Evolutionary conservation across 2,888 invertebrate species (phyloP), one percentile per base, ranked within the genome.

Genomic region (Chromoteleia sp.): DNA sequence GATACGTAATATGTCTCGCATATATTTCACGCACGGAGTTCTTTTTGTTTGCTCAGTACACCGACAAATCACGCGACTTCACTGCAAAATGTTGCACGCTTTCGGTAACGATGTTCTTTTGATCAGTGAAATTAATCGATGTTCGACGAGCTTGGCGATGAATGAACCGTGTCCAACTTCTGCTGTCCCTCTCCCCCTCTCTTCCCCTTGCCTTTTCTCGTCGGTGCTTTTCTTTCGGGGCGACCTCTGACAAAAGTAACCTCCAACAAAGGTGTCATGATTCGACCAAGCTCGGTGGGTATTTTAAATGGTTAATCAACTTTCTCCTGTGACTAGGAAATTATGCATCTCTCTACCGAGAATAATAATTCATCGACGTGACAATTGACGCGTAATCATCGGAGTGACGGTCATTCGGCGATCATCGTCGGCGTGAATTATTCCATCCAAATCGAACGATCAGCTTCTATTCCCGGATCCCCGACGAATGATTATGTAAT

Each of bases 311-410:
- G 36, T 56, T 68, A 75, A 81, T 81, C 8, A 68, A 70, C 58
- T 80, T 74, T 65, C 71, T 75, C 65, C 54, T 68, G 59, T 65
- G 65, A 65, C 43, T 71, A 70, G 65, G 70, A 75, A 75, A 59
- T 81, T 48, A 65, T 54, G 80, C 70, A 70, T 74, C 56, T 10
- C 56, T 61, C 74, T 59, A 33, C 70, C 39, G 41, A 58, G 78
- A 67, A 70, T 80, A 80, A 75, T 75, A 75, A 80, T 75, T 75
- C 75, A 75, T 58, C 79, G 56, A 58, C 74, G 41, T 71, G 75
- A 81, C 70, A 70, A 80, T 80, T 75, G 75, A 75, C 80, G 65
- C 67, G 76, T 71, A 80, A 80, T 80, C 75, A 75, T 80, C 63
- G 75, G 43, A 61, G 58, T 76, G 71, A 81, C 76, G 71, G 81